phyloP scores from a whole-genome alignment of 2,113 vertebrate genomes.

The Xenopus borealis region DNA sequence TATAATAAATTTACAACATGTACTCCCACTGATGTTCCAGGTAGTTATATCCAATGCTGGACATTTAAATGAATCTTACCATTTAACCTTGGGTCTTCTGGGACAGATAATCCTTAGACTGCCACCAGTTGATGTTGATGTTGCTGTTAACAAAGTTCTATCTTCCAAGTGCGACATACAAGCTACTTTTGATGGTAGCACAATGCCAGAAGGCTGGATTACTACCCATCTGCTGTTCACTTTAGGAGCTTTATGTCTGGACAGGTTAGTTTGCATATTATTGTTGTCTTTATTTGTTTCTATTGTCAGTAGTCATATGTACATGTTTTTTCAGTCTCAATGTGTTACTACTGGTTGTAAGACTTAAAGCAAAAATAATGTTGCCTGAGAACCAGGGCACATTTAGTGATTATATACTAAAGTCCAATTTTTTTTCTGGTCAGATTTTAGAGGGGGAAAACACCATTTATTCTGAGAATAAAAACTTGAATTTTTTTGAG shows the following conservation, averaged over 20 bases:
- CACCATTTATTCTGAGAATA: no score
- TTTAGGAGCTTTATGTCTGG: conserved; percentile 89
- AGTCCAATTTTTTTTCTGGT: no score
- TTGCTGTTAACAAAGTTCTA: conserved; percentile 81
- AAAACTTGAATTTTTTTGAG: no score
- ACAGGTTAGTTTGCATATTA: conserved; percentile 72
- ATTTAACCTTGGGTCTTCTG: conserved; percentile 89
- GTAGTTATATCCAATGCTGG: conserved; percentile 92
- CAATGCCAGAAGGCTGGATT: conserved; percentile 83
- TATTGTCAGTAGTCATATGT: no score
- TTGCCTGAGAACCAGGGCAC: no score
- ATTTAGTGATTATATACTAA: no score
- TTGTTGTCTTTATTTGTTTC: background rate
- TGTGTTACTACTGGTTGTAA: background rate
- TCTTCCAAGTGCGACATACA: conserved; percentile 81
- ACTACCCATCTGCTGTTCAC: conserved; percentile 91
- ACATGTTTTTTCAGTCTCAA: background rate
- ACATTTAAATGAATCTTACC: conserved; percentile 91
- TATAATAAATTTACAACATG: conserved; percentile 78
- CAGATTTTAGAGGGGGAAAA: no score
- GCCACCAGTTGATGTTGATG: conserved; percentile 77
- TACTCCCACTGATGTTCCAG: conserved; percentile 89
- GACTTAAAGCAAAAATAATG: background rate
- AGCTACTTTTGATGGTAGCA: conserved; percentile 65
- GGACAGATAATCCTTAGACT: conserved; percentile 88